These are phyloP conservation scores for Eremobia ochroleuca DNA, from an alignment of 2,888 invertebrate genomes.

Conservation along the genomic window DNA sequence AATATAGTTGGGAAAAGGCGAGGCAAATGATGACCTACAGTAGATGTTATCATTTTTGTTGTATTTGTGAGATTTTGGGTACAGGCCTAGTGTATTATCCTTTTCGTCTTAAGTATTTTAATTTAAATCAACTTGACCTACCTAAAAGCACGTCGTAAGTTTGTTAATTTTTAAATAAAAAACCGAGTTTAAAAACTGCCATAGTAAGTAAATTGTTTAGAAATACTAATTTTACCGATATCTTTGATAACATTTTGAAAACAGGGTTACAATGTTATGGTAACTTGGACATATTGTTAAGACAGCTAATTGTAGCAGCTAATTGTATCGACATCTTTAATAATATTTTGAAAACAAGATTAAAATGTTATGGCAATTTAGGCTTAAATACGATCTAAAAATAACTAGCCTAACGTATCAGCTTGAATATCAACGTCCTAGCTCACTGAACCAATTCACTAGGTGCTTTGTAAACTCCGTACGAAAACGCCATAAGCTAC, in stretches of 20 bases:
- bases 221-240: neutral
- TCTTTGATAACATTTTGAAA: neutral
- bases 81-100: neutral
- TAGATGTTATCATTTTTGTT: neutral
- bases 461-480: constrained; percentile 17
- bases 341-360: neutral
- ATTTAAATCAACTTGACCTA: neutral
- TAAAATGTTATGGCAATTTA: neutral
- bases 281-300: neutral
- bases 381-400: neutral
- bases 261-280: neutral
- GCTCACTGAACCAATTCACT: constrained; percentile 12
- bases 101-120: neutral
- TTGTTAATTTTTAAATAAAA: neutral
- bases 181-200: neutral
- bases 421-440: neutral
- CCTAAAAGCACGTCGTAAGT: too few species aligned
- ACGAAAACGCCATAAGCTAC: constrained; percentile 56
- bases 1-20: too few species aligned
- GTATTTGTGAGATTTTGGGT: constrained; percentile 1
- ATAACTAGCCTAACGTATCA: neutral
- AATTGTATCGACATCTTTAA: neutral
- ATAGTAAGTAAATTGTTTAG: neutral
- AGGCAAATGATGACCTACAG: too few species aligned
- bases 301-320: too few species aligned